These are phyloP conservation scores for Solenopsis fugax DNA, from an alignment of 1,140 invertebrate species.

Conservation along the genomic window DNA sequence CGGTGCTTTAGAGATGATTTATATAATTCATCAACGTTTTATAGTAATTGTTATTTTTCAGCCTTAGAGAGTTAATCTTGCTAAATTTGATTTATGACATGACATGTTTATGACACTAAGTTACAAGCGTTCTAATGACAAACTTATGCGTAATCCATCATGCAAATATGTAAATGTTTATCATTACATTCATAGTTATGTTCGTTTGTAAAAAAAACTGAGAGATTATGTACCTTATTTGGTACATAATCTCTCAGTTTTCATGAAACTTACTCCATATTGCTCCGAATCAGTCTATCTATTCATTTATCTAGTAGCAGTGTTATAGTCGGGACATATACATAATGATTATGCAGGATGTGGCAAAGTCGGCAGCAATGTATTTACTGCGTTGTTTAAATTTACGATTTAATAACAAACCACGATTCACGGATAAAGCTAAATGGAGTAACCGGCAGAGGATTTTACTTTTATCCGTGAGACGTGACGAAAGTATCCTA, in stretches of 20 bases:
- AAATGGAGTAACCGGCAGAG: conserved; percentile 52
- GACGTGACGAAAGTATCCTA: conserved; percentile 58
- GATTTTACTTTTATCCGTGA: conserved; percentile 61
- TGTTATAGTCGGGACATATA: neutral
- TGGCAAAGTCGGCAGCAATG: neutral
- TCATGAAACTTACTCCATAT: neutral
- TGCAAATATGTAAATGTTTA: neutral
- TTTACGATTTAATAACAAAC: conserved; percentile 44
- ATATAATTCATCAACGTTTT: neutral
- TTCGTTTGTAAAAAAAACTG: neutral
- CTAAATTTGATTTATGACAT: neutral
- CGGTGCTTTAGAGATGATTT: neutral
- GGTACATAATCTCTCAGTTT: neutral
- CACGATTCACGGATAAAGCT: conserved; percentile 12
- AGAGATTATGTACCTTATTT: neutral
- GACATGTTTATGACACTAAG: neutral
- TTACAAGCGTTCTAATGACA: neutral
- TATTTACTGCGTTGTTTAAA: conserved; percentile 26
- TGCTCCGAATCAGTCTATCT: neutral
- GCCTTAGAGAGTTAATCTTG: neutral
- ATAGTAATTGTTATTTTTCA: neutral
- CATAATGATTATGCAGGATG: conserved; percentile 22
- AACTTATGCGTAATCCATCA: neutral
- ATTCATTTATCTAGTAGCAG: conserved; percentile 7
- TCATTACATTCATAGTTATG: neutral